Conservation (phyloP, 1,140 invertebrate genomes). For the Pseudomyrmex dendroicus region DNA sequence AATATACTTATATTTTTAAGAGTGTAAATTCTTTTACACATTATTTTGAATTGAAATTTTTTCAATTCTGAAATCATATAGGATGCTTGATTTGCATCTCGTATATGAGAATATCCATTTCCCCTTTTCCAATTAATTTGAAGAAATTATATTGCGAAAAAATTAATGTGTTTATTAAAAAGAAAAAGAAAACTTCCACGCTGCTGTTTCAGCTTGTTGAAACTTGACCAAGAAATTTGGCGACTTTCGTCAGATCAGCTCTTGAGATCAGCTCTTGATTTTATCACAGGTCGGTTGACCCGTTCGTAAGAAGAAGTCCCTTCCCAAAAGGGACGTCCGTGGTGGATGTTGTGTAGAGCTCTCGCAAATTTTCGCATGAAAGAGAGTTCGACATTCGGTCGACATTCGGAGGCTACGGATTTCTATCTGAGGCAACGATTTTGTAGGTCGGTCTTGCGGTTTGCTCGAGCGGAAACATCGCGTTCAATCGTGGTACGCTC, state of each 20-base stretch:
- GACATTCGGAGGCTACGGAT: constrained; percentile 25
- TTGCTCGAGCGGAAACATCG: constrained; percentile 51
- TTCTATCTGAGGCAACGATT: constrained; percentile 39
- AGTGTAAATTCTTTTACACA: no score
- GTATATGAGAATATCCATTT: no score
- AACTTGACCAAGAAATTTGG: not conserved
- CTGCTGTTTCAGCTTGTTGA: not conserved
- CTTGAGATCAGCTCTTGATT: not conserved
- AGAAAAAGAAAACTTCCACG: not conserved
- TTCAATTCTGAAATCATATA: no score
- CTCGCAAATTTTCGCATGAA: constrained; percentile 32
- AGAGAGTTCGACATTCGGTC: constrained; percentile 20
- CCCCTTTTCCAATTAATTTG: no score
- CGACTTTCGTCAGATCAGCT: not conserved
- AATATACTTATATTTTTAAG: no score
- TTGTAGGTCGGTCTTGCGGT: constrained; percentile 45
- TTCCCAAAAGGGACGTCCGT: not conserved
- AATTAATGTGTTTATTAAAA: no score
- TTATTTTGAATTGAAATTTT: no score
- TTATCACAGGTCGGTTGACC: constrained; percentile 1
- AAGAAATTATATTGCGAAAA: no score
- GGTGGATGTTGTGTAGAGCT: not conserved
- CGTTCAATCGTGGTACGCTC: constrained; percentile 46
- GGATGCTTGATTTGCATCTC: no score
- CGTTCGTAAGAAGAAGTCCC: not conserved